Conservation (phyloP, 2,113 vertebrate genomes). For the Myiozetetes cayanensis region DNA sequence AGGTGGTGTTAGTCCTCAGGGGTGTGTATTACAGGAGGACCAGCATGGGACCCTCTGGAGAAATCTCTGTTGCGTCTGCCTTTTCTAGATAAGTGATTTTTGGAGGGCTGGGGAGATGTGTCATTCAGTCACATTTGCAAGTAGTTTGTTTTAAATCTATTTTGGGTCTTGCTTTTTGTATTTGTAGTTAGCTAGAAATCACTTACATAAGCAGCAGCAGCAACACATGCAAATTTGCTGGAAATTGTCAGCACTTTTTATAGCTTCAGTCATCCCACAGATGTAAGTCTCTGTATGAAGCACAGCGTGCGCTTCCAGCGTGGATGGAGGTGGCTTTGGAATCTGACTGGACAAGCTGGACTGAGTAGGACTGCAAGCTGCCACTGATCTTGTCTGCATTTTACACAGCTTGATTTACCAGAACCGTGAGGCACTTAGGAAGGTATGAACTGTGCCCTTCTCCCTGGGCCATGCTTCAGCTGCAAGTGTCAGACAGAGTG, state of each 20-base stretch:
- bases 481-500: neutral
- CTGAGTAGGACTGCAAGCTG: neutral
- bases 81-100: neutral
- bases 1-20: neutral
- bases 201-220: conserved; percentile 62
- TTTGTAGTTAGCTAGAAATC: conserved; percentile 53
- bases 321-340: conserved; percentile 51
- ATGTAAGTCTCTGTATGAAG: conserved; percentile 41
- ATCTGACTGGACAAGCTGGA: neutral
- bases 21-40: neutral
- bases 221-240: conserved; percentile 56
- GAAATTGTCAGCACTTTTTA: conserved; percentile 65
- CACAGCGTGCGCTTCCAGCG: conserved; percentile 44
- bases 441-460: neutral
- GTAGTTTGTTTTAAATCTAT: conserved; percentile 15
- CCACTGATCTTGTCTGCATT: neutral
- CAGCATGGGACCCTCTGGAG: neutral
- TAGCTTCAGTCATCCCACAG: conserved; percentile 61
- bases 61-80: neutral
- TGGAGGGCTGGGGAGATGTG: neutral
- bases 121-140: conserved; percentile 21
- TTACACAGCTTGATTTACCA: neutral
- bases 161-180: conserved; percentile 20
- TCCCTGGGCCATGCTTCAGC: neutral
- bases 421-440: neutral